Percentiles rank a stretch among this genome's conserved stretches.
Conservation (phyloP, 2,888 invertebrate species). For the Ischnus inquisitorius region DNA sequence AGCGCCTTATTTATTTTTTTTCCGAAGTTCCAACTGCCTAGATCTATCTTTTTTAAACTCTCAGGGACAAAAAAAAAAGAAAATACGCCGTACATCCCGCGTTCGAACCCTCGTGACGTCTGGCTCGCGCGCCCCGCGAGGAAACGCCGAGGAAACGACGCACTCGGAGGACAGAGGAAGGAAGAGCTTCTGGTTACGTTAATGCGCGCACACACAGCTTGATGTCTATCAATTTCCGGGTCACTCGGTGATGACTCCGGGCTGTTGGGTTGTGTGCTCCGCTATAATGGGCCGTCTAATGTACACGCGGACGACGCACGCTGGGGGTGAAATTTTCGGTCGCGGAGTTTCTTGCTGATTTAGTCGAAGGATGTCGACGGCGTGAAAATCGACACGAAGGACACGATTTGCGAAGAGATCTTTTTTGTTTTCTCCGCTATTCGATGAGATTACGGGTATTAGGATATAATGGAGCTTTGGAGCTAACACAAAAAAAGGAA, state of each 20-base stretch:
- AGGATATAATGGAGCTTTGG: not conserved
- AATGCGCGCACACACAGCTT: conserved; percentile 75
- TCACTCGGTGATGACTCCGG: conserved; percentile 47
- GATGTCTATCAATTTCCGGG: conserved; percentile 79
- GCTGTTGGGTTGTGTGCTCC: not conserved
- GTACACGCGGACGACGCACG: conserved; percentile 68
- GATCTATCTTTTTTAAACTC: conserved; percentile 23
- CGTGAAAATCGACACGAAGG: conserved; percentile 10
- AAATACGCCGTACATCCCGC: not conserved
- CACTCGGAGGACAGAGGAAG: conserved; percentile 47
- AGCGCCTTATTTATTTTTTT: conserved; percentile 27
- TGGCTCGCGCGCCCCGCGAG: not conserved
- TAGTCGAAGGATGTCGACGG: conserved; percentile 8
- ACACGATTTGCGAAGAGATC: conserved; percentile 17
- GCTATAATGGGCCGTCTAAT: conserved; percentile 62
- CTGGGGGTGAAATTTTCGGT: conserved; percentile 9
- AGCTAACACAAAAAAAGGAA: conserved; percentile 3
- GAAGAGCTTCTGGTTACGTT: conserved; percentile 69
- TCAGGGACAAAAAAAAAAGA: not conserved
- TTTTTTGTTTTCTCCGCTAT: not conserved
- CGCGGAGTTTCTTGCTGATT: not conserved
- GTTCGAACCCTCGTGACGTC: not conserved
- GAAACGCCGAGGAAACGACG: not conserved
- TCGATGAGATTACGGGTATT: conserved; percentile 1
- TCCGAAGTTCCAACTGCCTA: not conserved